A percentile compares a stretch with the other conserved stretches of the same genome.
Evolutionary conservation across 2,797 vertebrate genomes (phyloP).

Genomic region (Myotis daubentonii): DNA sequence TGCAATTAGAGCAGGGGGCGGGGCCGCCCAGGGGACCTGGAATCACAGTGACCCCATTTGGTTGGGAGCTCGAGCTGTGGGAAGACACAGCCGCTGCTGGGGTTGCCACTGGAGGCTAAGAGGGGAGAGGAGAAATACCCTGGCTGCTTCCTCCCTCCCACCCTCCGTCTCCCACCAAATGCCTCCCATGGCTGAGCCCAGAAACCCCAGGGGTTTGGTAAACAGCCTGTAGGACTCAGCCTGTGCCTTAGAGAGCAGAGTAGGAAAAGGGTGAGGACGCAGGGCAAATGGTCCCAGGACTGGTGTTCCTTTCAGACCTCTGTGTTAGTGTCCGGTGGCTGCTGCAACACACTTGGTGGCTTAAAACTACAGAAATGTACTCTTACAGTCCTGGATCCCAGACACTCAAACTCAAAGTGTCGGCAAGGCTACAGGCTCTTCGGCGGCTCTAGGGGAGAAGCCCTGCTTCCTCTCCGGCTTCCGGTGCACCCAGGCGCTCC

Average conservation of each 20-base stretch:
- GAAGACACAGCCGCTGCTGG: background rate
- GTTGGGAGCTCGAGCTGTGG: background rate
- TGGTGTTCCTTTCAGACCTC: accelerated
- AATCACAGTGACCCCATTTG: background rate
- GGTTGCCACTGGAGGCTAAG: background rate
- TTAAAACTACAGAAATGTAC: background rate
- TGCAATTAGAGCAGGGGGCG: background rate
- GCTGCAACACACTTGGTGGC: background rate
- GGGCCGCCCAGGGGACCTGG: background rate
- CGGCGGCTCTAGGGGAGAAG: background rate
- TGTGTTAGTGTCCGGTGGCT: background rate
- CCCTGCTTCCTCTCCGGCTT: too few relatives aligned
- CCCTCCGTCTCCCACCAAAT: accelerated
- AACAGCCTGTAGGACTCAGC: accelerated
- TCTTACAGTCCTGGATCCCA: background rate
- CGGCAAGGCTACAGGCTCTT: accelerated
- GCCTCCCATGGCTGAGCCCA: background rate
- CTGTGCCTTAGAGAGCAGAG: background rate
- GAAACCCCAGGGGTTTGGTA: background rate
- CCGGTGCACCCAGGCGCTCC: background rate
- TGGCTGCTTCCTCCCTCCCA: background rate
- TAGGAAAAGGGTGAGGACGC: background rate
- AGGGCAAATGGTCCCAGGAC: background rate
- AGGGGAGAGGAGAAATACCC: background rate
- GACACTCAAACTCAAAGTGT: background rate